A percentile compares a stretch with the other conserved stretches of the same genome.
Conservation (phyloP, 2,888 invertebrate species). For the Pyrrhosoma nymphula region DNA sequence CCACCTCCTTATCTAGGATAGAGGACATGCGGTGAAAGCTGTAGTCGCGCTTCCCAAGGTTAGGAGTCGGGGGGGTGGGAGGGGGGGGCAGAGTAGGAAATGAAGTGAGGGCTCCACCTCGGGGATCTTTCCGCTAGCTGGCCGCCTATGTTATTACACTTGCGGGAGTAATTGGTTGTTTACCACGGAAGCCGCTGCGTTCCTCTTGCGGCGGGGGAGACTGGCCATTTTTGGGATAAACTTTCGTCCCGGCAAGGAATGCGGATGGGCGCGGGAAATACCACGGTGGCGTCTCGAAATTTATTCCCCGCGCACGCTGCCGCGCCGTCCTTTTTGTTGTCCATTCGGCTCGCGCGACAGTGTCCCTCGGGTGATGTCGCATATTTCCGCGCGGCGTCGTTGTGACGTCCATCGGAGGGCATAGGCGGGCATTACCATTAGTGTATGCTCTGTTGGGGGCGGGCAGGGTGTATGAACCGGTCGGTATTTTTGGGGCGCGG, state of each 20-base stretch:
- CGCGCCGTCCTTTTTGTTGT: background rate
- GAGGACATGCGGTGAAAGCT: background rate
- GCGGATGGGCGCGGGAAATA: background rate
- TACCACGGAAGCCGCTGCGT: background rate
- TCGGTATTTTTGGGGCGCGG: background rate
- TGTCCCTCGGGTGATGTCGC: background rate
- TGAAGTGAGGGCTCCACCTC: background rate
- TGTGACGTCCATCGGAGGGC: background rate
- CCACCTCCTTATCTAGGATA: background rate
- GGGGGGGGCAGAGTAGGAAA: background rate
- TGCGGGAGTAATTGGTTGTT: background rate
- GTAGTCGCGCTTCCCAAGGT: background rate
- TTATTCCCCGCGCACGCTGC: background rate
- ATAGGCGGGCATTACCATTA: background rate
- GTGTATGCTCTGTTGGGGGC: background rate
- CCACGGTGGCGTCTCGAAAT: background rate
- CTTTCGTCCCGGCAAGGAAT: background rate
- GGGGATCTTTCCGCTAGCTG: background rate
- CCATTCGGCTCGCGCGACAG: background rate
- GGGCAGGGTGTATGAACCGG: background rate
- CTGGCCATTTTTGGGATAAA: constrained; percentile 7
- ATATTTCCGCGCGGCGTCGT: background rate
- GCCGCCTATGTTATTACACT: background rate
- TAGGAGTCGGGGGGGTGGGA: background rate
- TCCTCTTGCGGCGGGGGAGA: background rate